These are phyloP conservation scores for Leuciscus waleckii DNA, from an alignment of 2,797 vertebrate genomes.

Conservation along the genomic window DNA sequence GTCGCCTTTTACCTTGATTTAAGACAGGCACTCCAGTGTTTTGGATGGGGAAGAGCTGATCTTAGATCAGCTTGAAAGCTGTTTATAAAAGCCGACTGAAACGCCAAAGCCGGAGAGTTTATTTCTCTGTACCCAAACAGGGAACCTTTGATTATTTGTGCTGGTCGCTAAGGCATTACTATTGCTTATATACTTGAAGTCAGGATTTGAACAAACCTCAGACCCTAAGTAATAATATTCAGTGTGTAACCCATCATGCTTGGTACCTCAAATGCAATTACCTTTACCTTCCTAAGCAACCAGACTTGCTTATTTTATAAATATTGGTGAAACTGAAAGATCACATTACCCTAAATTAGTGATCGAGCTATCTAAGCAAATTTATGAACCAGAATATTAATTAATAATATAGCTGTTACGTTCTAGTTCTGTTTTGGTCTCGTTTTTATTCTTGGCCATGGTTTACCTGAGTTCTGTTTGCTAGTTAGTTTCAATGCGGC, in stretches of 20 bases:
- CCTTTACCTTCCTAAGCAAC: not conserved
- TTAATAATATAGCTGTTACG: not conserved
- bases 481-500: not conserved
- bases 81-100: not conserved
- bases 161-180: not conserved
- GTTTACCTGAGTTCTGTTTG: not conserved
- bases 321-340: not conserved
- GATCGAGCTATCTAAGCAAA: not conserved
- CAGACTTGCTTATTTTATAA: constrained; percentile 1
- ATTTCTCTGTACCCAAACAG: constrained; percentile 21
- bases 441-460: not conserved
- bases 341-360: not conserved
- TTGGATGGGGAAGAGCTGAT: constrained; percentile 13
- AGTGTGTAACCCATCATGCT: not conserved
- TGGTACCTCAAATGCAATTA: constrained; percentile 8
- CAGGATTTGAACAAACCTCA: not conserved
- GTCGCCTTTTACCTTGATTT: constrained; percentile 36
- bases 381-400: not conserved
- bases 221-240: not conserved
- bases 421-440: not conserved
- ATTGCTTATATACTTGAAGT: constrained; percentile 6
- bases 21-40: constrained; percentile 17
- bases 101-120: not conserved
- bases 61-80: constrained; percentile 24
- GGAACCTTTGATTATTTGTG: constrained; percentile 12